These are phyloP conservation scores for Spizaetus ornatus DNA, from an alignment of 2,113 vertebrate species.

Conservation along the genomic window DNA sequence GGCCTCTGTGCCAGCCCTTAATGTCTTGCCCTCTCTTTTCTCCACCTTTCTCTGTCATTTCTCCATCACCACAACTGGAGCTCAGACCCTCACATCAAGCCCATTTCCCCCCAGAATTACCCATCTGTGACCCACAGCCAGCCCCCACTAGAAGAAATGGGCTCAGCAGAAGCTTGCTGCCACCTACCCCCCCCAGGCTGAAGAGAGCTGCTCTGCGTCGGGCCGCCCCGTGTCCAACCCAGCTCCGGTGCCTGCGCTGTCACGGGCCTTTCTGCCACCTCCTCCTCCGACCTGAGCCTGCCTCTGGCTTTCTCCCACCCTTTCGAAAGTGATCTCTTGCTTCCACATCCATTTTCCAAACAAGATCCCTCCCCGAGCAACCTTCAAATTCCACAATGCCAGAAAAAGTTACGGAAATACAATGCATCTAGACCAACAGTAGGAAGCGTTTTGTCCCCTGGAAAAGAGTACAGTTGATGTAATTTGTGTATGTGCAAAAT, in stretches of 20 bases:
- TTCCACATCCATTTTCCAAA: neutral
- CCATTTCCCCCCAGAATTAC: neutral
- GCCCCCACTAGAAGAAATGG: neutral
- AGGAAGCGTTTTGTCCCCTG: neutral
- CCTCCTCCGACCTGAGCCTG: neutral
- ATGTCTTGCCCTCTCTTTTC: neutral
- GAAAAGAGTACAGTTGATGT: neutral
- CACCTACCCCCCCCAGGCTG: too few species aligned
- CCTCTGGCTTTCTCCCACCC: neutral
- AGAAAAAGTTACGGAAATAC: neutral
- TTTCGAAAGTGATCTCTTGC: neutral
- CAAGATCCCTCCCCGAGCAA: neutral
- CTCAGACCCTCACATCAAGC: neutral
- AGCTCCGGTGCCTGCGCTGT: neutral
- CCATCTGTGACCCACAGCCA: neutral
- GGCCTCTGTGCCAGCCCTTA: neutral
- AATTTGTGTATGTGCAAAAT: neutral
- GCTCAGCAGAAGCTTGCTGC: neutral
- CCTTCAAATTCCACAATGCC: neutral
- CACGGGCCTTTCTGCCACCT: neutral
- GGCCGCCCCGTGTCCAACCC: neutral
- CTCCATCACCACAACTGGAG: neutral
- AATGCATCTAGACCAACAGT: neutral
- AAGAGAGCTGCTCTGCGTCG: neutral
- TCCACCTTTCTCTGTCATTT: neutral